Percentiles rank a stretch among this genome's conserved stretches.
Evolutionary conservation across 2,797 vertebrate genomes (phyloP).

Genomic region (Syngnathus rostellatus): DNA sequence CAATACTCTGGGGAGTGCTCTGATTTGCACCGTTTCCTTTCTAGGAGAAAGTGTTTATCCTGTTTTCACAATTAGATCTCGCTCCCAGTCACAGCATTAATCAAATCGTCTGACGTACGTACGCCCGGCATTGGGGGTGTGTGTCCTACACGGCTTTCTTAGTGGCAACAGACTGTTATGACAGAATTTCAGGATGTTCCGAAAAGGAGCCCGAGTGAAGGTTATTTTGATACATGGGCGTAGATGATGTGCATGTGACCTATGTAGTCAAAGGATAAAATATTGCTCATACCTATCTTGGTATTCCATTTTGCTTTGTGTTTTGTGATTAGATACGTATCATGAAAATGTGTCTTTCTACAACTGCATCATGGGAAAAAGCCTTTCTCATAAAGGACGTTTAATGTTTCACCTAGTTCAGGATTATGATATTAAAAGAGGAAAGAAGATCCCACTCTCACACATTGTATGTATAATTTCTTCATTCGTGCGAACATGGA

Average conservation of each 20-base stretch:
- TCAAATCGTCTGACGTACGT: constrained; percentile 57
- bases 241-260: constrained; percentile 2
- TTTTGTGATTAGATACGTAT: background rate
- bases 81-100: constrained; percentile 61
- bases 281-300: constrained; percentile 3
- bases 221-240: constrained; percentile 16
- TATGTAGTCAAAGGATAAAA: constrained; percentile 9
- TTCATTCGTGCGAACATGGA: background rate
- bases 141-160: constrained; percentile 36
- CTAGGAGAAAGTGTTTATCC: constrained; percentile 65
- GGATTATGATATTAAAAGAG: background rate
- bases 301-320: constrained; percentile 1
- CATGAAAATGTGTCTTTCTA: background rate
- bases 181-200: constrained; percentile 12
- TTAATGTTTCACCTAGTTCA: background rate
- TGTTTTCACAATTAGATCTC: constrained; percentile 67
- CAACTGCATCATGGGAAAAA: background rate
- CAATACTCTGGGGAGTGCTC: constrained; percentile 52
- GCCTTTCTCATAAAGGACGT: background rate
- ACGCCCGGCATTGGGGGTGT: constrained; percentile 47
- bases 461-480: background rate
- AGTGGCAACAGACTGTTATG: constrained; percentile 23
- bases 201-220: constrained; percentile 14
- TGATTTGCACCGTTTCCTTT: constrained; percentile 62
- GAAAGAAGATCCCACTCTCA: background rate